phyloP scores from a whole-genome alignment of 1,140 invertebrate species.

The Eurytemora carolleeae region DNA sequence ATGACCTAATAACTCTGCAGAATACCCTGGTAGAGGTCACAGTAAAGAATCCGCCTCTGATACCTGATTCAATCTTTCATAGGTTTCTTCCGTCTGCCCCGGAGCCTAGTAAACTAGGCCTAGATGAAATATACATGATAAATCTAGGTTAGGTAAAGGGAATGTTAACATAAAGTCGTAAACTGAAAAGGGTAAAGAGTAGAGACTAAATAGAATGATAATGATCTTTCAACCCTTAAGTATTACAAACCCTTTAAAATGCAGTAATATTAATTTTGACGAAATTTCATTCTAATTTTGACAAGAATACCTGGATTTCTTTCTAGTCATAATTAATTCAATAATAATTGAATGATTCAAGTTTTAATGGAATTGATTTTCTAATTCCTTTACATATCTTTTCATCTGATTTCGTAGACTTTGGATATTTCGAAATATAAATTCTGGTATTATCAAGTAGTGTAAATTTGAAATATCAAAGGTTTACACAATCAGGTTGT shows the following conservation, averaged over 20 bases:
- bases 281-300: neutral
- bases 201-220: too few species aligned
- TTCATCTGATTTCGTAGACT: too few species aligned
- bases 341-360: too few species aligned
- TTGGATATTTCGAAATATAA: too few species aligned
- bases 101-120: constrained; percentile 37
- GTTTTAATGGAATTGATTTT: too few species aligned
- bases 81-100: constrained; percentile 37
- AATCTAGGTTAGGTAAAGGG: constrained; percentile 22
- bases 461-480: too few species aligned
- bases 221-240: too few species aligned
- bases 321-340: too few species aligned
- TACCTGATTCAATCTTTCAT: constrained; percentile 43
- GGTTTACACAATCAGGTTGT: too few species aligned
- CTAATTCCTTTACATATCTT: too few species aligned
- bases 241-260: constrained; percentile 34
- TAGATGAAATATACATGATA: constrained; percentile 21
- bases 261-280: neutral
- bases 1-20: constrained; percentile 47
- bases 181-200: too few species aligned
- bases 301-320: neutral
- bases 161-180: constrained; percentile 45
- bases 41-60: constrained; percentile 26
- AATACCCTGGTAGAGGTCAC: constrained; percentile 17
- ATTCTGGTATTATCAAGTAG: too few species aligned